Evolutionary conservation across 2,797 vertebrate genomes (phyloP).

Genomic region (Ptychadena robeensis): DNA sequence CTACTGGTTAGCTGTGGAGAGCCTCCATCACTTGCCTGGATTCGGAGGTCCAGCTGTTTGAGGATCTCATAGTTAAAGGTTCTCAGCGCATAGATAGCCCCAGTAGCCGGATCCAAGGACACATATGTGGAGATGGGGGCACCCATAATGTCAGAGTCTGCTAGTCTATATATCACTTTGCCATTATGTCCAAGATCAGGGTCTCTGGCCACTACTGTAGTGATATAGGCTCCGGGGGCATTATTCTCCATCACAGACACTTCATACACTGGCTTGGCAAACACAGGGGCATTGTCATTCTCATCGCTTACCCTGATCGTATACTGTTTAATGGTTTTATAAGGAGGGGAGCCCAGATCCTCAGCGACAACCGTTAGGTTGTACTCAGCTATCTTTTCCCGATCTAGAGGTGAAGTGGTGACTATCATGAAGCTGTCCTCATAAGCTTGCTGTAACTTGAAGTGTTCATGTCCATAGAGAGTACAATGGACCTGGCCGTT

Average conservation of each 20-base stretch:
- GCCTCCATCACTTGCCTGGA: constrained; percentile 90
- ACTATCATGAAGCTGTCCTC: constrained; percentile 93
- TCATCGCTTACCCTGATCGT: constrained; percentile 86
- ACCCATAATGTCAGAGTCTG: constrained; percentile 84
- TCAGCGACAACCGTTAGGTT: constrained; percentile 92
- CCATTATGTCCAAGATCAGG: constrained; percentile 87
- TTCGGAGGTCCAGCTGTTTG: constrained; percentile 84
- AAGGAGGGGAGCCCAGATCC: constrained; percentile 86
- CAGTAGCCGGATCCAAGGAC: constrained; percentile 88
- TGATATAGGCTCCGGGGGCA: constrained; percentile 87
- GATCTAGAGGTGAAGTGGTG: constrained; percentile 82
- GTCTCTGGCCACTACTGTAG: constrained; percentile 84
- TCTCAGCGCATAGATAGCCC: constrained; percentile 90
- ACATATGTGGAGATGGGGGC: constrained; percentile 88
- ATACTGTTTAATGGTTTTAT: constrained; percentile 84
- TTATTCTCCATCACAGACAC: constrained; percentile 89
- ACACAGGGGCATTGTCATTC: constrained; percentile 91
- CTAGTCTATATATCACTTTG: constrained; percentile 86
- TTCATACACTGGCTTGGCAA: constrained; percentile 82
- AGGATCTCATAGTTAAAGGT: constrained; percentile 94
- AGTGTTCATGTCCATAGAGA: constrained; percentile 88
- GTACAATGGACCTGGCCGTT: constrained; percentile 90
- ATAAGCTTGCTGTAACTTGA: constrained; percentile 86
- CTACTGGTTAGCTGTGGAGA: constrained; percentile 89
- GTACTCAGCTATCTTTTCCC: constrained; percentile 87